Base-by-base conservation (phyloP, 53 echinoderm and acorn worm species). In the Zoroaster sp. region DNA sequence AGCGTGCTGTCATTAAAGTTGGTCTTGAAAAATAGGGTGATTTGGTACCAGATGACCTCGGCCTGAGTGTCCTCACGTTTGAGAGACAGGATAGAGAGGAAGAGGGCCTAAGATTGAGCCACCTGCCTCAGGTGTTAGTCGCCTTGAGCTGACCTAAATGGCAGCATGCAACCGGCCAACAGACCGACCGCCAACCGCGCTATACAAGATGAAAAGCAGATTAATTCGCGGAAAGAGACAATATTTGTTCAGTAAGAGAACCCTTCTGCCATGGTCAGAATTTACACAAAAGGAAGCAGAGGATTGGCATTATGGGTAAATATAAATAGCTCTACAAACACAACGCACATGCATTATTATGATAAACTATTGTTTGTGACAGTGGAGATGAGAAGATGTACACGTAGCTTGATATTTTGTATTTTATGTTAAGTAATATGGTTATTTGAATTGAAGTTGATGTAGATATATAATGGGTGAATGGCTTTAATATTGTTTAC, bases 91-190 rank as follows among this genome's bases (percentile, higher is more conserved):
- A n/a, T n/a, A n/a, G 13, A 71, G 71, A n/a, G 71, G 37, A 34
- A 37, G 71, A 71, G 37, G 38, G 71, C 35, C 14, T 71, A 63
- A 42, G 79, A 79, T 23, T 20, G 23, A 21, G 37, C 55, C 79
- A 79, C 79, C 79, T 79, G 79, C 63, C 37, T 63, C 28, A 40
- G 55, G 39, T 54, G 63, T 8, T 59, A 36, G 79, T 35, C n/a
- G 35, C 55, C 79, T 79, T 79, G 79, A n/a, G 55, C 18, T 63
- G 55, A 63, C 79, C 79, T 38, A 79, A n/a, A 79, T 59, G 40
- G 44, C 63, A 59, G 63, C 63, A 59, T 28, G 63, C 63, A 3
- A 59, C 45, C 7, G 12, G 8, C 12, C 8, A 7, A 7, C 12
- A 44, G 45, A 44, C 45, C 45, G 1, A 44, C 63, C 28, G 63